Evolutionary conservation across 2,888 invertebrate genomes (phyloP), one percentile per base, ranked within the genome.

Genomic region (Platynereis dumerilii): DNA sequence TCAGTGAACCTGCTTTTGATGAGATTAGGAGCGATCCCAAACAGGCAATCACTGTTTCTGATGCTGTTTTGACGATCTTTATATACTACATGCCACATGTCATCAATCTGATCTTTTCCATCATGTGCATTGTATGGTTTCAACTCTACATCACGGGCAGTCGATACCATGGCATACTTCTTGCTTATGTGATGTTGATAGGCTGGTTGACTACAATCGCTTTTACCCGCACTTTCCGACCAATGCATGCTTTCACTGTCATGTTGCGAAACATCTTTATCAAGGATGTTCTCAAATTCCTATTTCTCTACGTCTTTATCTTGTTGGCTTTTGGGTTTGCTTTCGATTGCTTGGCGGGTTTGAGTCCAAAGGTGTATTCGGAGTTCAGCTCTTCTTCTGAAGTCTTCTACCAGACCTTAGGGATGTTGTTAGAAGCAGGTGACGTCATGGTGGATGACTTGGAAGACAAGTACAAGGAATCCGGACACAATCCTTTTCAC

Each of bases 241-340:
- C 72, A 1, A 75, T 81, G 28, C 78, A 80, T 66, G 76, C 76
- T 65, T 81, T 80, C 64, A 80, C 78, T 72, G 66, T 75, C 27
- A 77, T 81, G 77, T 69, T 81, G 15, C 68, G 74, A 65, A 75
- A 76, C 64, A 81, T 81, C 76, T 74, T 81, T 20, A 55, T 77
- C 58, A 65, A 74, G 24, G 80, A 80, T 64, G 72, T 78, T n/a
- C 44, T 74, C 12, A 70, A 76, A n/a, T 80, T 80, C 61, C 52
- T 78, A 15, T 71, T 80, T 28, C 73, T 80, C 42, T 80, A 78
- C 64, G 48, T 74, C 20, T 78, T 78, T 60, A 76, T 80, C 12
- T 64, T 79, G 20, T n/a, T 48, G 7, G 48, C 20, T 5, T 48
- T 48, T 48, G n/a, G 20, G 22, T 48, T 48, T 48, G 48, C 48